phyloP scores from a whole-genome alignment of 2,113 vertebrate genomes.

The Oncorhynchus nerka region DNA sequence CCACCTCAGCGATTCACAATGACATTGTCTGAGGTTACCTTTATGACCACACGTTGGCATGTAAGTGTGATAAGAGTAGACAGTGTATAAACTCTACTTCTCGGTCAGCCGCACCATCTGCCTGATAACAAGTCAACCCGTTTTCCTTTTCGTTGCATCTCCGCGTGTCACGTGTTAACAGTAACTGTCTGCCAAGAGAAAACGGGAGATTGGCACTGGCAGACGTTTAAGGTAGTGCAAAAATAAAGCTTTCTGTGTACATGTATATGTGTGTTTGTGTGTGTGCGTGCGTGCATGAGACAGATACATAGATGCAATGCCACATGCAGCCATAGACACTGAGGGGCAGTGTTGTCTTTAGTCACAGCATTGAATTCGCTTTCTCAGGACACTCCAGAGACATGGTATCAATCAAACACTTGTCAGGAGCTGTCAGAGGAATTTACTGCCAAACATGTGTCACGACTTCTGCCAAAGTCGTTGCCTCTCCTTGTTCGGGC shows the following conservation, averaged over 20 bases:
- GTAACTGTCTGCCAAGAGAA: constrained; percentile 1
- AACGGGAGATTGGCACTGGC: not conserved
- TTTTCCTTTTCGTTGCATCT: not conserved
- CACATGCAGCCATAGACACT: not conserved
- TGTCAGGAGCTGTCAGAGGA: too few relatives aligned
- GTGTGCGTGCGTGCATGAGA: not conserved
- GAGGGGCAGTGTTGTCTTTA: not conserved
- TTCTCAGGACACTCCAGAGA: too few relatives aligned
- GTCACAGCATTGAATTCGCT: too few relatives aligned
- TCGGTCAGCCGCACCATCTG: not conserved
- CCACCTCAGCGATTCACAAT: too few relatives aligned
- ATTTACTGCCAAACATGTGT: too few relatives aligned
- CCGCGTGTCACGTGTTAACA: not conserved
- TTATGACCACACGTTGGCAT: not conserved
- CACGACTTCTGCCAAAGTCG: too few relatives aligned
- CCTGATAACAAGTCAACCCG: not conserved
- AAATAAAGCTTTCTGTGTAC: too few relatives aligned
- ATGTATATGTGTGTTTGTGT: not conserved
- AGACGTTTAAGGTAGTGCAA: too few relatives aligned
- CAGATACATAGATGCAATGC: not conserved
- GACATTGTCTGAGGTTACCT: too few relatives aligned
- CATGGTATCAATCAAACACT: too few relatives aligned
- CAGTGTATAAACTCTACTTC: not conserved
- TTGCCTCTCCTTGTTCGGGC: too few relatives aligned
- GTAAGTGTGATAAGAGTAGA: not conserved